Evolutionary conservation across 1,140 invertebrate genomes (phyloP), one percentile per base, ranked within the genome.

Genomic region (Ctenoplectra terminalis): DNA sequence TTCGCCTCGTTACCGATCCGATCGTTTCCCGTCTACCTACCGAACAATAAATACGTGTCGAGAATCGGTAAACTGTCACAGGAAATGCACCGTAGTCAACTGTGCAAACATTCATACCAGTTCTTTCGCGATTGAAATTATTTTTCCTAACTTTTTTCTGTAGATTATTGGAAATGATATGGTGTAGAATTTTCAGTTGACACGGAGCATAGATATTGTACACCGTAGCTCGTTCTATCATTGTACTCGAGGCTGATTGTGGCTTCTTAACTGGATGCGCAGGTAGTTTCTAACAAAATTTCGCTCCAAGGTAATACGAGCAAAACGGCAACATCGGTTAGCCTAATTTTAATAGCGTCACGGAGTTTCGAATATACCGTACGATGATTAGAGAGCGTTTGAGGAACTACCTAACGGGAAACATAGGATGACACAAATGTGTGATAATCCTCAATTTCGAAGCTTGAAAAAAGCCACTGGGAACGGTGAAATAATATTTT

Each of bases 21-120:
- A 20, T 23, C n/a, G 4, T 3, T 23, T 20, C 34, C 1, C 34
- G 11, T 15, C 8, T 15, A 6, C 31, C 26, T 26, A 1, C n/a
- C 23, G 5, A 11, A 31, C 43, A n/a, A 69, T 50, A 69, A 69
- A 69, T 69, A 31, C 43, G 9, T 23, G 11, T 3, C 29, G 66
- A 20, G 46, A 69, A 50, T 69, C 46, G 46, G 66, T 50, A 50
- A 69, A 69, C 66, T 50, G 66, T 69, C 66, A 69, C 17, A 4
- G 66, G 29, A 13, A 31, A 34, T 8, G 11, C 66, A 15, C 2
- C 37, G 20, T 40, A 4, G 40, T 9, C 40, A 40, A 40, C 8
- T 4, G 34, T 40, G n/a, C 15, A 66, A 29, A 40, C 23, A 31
- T 60, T 34, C 26, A 7, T 17, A 7, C 52, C 23, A 23, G 61